Base-by-base conservation (phyloP, 2,797 vertebrate genomes). In the Sardinella longiceps region DNA sequence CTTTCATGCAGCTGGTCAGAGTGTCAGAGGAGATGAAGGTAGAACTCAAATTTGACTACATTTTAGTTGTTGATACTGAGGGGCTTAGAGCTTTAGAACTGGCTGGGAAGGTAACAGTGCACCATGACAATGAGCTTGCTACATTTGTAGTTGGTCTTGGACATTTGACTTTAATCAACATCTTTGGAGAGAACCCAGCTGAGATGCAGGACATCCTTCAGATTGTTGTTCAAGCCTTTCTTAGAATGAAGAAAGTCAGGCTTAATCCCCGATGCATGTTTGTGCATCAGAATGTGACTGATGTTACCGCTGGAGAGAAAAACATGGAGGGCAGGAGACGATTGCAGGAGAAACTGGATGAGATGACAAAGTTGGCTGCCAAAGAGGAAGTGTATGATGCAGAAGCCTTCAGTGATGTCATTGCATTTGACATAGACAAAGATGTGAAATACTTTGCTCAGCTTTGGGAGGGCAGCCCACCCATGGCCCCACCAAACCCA, bases 1-100 rank as follows among this genome's bases (percentile, higher is more conserved):
- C 95, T 0, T 96, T 95, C n/a, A 97, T 97, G 95, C 95, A 96
- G 88, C 93, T 95, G 0, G 74, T 95, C 33, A 91, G 89, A 25
- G 89, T 94, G 23, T 89, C 91, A 0, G 20, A 93, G 28, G 86
- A 91, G 23, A 89, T 93, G 80, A 84, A 82, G 2, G 15, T 80
- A 0, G 1, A 46, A 9, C 7, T 46, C 4, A 89, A 84, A 37
- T 93, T 94, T 88, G 90, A 93, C 1, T 95, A 91, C 85, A 0
- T 95, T 23, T 85, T 95, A 0, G 85, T 95, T 11, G 84, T 96
- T 2, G 94, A 95, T 84, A 95, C 95, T 0, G 93, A 95, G 85
- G 94, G 95, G 0, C 93, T 95, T 3, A 63, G 87, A 10, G 90
- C 94, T 66, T 83, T 87, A 0, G 93, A 95, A 81, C 43, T 90